These are phyloP conservation scores for Tokudaia muenninki DNA, from an alignment of 2,797 vertebrate genomes.

Conservation along the genomic window DNA sequence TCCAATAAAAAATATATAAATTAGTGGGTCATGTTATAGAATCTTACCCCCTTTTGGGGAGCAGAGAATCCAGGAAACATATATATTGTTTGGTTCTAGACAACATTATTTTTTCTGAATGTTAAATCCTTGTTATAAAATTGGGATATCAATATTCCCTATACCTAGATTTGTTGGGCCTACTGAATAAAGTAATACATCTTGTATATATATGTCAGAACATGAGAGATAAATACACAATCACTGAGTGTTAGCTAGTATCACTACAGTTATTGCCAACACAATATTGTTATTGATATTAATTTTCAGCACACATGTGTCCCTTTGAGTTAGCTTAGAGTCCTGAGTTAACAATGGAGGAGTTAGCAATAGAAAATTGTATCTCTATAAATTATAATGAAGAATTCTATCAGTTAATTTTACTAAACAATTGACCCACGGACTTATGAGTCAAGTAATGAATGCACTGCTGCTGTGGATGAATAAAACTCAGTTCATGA, in stretches of 20 bases:
- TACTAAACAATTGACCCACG: not conserved
- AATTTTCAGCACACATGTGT: not conserved
- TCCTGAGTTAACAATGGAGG: not conserved
- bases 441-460: not conserved
- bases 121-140: not conserved
- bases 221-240: not conserved
- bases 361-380: not conserved
- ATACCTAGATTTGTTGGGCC: not conserved
- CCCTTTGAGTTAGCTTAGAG: not conserved
- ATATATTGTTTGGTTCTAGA: not conserved
- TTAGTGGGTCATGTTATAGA: not conserved
- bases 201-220: not conserved
- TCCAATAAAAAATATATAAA: not conserved
- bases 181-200: not conserved
- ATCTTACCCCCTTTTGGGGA: not conserved
- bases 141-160: not conserved
- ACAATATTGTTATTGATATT: not conserved
- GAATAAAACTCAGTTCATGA: not conserved
- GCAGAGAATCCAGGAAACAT: not conserved
- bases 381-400: slow-evolving; percentile 30
- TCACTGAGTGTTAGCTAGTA: not conserved
- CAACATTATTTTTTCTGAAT: not conserved
- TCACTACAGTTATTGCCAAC: not conserved
- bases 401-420: slow-evolving; percentile 24
- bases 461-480: not conserved